phyloP scores from a whole-genome alignment of 2,113 vertebrate genomes.

The Solea senegalensis region DNA sequence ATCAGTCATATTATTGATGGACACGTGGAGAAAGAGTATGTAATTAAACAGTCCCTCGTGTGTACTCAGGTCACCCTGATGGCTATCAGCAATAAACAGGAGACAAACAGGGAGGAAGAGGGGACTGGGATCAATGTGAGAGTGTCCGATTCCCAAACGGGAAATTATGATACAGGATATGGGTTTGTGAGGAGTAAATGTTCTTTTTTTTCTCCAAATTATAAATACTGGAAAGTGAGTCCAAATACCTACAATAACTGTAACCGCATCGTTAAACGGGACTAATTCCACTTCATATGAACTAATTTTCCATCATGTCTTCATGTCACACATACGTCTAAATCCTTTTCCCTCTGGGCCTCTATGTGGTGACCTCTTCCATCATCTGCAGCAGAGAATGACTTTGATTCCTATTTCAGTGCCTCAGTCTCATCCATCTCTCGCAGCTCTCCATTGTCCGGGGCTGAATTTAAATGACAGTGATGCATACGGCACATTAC shows the following conservation, averaged over 20 bases:
- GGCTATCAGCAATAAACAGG: conserved; percentile 67
- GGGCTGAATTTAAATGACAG: conserved; percentile 70
- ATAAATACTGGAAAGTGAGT: not conserved
- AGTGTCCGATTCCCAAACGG: conserved; percentile 60
- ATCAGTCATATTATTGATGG: conserved; percentile 68
- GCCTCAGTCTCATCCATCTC: conserved; percentile 72
- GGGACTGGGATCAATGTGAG: conserved; percentile 54
- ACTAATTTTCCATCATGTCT: conserved; percentile 47
- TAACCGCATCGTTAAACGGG: not conserved
- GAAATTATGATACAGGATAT: conserved; percentile 22
- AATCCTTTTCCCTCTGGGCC: conserved; percentile 39
- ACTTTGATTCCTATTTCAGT: conserved; percentile 71
- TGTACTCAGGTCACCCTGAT: conserved; percentile 66
- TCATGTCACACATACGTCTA: conserved; percentile 45
- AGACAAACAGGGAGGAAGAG: conserved; percentile 25
- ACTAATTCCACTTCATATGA: conserved; percentile 22
- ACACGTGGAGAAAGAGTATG: conserved; percentile 50
- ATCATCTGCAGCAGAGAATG: conserved; percentile 62
- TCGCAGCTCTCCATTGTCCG: conserved; percentile 60
- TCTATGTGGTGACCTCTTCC: conserved; percentile 57
- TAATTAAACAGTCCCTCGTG: conserved; percentile 76
- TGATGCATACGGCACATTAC: conserved; percentile 69
- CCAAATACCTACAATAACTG: not conserved
- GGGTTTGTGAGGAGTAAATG: conserved; percentile 2
- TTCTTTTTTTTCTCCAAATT: not conserved